Percentiles rank a stretch among this genome's conserved stretches.
phyloP scores from a whole-genome alignment of 2,888 invertebrate genomes.

The Marronus borbonicus region DNA sequence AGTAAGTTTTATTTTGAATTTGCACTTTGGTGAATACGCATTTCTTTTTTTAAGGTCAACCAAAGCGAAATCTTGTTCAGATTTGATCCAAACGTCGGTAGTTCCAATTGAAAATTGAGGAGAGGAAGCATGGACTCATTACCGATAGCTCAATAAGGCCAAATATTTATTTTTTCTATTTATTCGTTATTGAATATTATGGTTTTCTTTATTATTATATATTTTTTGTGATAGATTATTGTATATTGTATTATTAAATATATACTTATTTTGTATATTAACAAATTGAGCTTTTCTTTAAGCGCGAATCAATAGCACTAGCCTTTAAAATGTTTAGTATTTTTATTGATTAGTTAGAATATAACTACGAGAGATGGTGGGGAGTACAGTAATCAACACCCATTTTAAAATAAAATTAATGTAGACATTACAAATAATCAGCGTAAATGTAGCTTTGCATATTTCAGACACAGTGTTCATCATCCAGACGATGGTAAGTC shows the following conservation, averaged over 20 bases:
- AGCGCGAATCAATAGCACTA: neutral
- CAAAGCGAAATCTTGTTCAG: conserved; percentile 84
- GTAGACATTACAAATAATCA: neutral
- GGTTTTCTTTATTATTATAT: conserved; percentile 21
- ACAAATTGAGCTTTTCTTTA: neutral
- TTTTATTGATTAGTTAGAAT: conserved; percentile 35
- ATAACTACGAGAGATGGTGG: neutral
- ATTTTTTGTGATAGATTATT: conserved; percentile 42
- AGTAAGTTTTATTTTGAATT: conserved; percentile 50
- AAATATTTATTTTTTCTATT: conserved; percentile 50
- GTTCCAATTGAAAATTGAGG: conserved; percentile 37
- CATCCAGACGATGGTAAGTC: neutral
- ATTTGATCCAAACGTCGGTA: conserved; percentile 74
- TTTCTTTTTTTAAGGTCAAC: conserved; percentile 74
- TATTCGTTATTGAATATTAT: conserved; percentile 29
- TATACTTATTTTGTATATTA: conserved; percentile 12
- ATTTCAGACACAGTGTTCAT: no score
- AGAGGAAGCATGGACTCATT: neutral
- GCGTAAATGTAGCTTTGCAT: no score
- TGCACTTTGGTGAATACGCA: neutral
- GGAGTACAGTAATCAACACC: conserved; percentile 22
- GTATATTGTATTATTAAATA: conserved; percentile 19
- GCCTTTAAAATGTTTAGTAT: conserved; percentile 9
- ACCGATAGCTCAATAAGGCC: conserved; percentile 50
- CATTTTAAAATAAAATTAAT: conserved; percentile 14